Percentiles rank a stretch among this genome's conserved stretches.
These are phyloP conservation scores for Cataglyphis altisquamis DNA, from an alignment of 2,888 invertebrate genomes.

Conservation along the genomic window DNA sequence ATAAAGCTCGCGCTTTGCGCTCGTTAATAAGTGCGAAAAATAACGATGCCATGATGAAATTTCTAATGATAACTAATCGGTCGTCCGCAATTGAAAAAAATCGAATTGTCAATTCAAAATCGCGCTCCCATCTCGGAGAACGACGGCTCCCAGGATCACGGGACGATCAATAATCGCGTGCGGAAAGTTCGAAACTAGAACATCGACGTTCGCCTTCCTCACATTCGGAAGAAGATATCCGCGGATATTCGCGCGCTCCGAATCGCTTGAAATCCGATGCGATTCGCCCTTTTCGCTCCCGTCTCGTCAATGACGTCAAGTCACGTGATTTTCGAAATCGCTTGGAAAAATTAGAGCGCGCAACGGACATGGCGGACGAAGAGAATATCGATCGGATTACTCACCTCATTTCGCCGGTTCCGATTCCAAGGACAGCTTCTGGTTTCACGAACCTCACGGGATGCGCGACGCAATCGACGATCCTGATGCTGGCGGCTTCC, in stretches of 20 bases:
- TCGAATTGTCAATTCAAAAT: background rate
- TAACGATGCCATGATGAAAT: background rate
- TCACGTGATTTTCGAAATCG: conserved; percentile 11
- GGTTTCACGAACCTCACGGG: conserved; percentile 1
- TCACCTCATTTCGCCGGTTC: conserved; percentile 52
- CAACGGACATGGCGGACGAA: background rate
- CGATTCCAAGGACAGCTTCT: conserved; percentile 43
- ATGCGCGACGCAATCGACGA: background rate
- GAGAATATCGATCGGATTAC: conserved; percentile 47
- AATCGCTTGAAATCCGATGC: background rate
- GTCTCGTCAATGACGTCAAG: background rate
- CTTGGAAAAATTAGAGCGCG: background rate
- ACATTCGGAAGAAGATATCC: background rate
- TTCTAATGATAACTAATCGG: background rate
- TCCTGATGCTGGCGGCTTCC: background rate
- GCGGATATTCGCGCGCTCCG: background rate
- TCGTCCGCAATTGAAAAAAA: background rate
- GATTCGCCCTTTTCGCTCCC: background rate
- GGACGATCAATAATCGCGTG: conserved; percentile 34
- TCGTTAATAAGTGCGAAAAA: background rate
- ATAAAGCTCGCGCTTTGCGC: background rate
- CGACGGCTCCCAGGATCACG: conserved; percentile 29
- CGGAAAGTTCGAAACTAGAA: conserved; percentile 34
- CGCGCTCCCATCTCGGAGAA: background rate
- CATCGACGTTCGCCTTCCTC: background rate